Base-by-base conservation (phyloP, 2,888 invertebrate species). In the Coelinius sp. region DNA sequence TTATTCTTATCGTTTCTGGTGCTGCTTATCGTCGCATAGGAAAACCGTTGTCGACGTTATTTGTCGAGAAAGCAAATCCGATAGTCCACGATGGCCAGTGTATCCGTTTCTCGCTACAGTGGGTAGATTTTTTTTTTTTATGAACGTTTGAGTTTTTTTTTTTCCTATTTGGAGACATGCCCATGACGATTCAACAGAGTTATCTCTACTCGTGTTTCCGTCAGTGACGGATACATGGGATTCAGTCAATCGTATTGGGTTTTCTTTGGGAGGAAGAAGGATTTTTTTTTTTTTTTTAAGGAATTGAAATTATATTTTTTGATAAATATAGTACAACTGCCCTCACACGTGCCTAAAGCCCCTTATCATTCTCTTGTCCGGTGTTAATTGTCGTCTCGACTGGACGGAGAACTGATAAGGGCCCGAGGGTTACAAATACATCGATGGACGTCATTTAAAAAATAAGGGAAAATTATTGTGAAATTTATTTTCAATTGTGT, bases 391-490 rank as follows among this genome's bases (percentile, higher is more conserved):
- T 89, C 90, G 87, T 89, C 88, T 92, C 93, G 88, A 96, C 96
- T 96, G 96, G 96, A 97, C 96, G 96, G 96, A 97, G 96, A 96
- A 96, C 95, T 96, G 96, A 96, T 96, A 96, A 96, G 96, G 96
- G 96, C 95, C 92, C 93, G 93, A 93, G 92, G 90, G 90, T 90
- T 88, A 90, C 89, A 89, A 88, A 89, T 81, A 83, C 88, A 82
- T 84, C 88, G 82, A 74, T 81, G 82, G 82, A 84, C 73, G 75
- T 38, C 20, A n/a, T n/a, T n/a, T n/a, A n/a, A n/a, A 71, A 8
- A n/a, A 17, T 17, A 17, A 20, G 46, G 8, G 46, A 49, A 49
- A 41, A 41, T 41, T 4, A 41, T 10, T 41, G 41, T 41, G 4
- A n/a, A n/a, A 41, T 3, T 41, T 12, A 5, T 10, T 10, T 6